Percentiles rank a stretch among this genome's conserved stretches.
Evolutionary conservation across 2,113 vertebrate species (phyloP).

Genomic region (Lonchura striata): DNA sequence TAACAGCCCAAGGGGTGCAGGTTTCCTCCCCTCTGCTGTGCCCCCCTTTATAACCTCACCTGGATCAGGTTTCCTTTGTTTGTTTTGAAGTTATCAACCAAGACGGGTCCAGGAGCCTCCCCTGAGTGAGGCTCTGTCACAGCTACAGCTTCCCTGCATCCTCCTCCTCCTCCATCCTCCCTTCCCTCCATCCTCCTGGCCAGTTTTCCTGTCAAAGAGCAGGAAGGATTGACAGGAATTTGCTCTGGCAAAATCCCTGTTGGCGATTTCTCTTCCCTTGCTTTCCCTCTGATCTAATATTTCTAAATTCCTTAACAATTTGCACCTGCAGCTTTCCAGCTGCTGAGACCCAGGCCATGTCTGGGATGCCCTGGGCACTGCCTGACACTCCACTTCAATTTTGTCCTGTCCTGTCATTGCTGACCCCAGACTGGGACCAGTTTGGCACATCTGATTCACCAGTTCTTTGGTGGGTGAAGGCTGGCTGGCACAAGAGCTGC

Average conservation of each 20-base stretch:
- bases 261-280: background rate
- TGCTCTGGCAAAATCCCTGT: background rate
- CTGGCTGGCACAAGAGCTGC: background rate
- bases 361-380: background rate
- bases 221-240: background rate
- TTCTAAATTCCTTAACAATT: background rate
- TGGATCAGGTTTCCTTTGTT: background rate
- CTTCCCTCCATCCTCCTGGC: background rate
- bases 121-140: background rate
- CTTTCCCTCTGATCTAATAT: background rate
- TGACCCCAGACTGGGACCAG: background rate
- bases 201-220: background rate
- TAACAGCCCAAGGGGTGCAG: background rate
- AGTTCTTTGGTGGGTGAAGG: background rate
- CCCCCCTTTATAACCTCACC: background rate
- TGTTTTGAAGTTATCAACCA: background rate
- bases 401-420: background rate
- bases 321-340: rapidly evolving
- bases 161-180: background rate
- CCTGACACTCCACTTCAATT: background rate
- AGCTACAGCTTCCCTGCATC: background rate
- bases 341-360: background rate
- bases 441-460: background rate
- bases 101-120: background rate
- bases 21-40: background rate